Evolutionary conservation across 2,113 vertebrate species (phyloP).

Genomic region (Mungos mungo): DNA sequence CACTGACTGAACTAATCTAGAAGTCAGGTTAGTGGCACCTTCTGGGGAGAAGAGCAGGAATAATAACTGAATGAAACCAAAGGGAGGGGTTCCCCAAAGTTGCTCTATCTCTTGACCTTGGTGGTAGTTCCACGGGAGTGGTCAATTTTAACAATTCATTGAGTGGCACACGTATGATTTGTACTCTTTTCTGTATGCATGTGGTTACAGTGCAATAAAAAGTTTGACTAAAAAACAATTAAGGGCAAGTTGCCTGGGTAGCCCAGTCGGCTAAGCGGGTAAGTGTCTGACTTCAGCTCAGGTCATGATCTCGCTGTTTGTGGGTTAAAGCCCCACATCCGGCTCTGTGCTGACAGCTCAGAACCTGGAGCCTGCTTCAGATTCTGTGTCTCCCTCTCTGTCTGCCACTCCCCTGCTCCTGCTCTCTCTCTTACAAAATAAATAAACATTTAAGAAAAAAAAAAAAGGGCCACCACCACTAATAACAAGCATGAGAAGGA

Average conservation of each 20-base stretch:
- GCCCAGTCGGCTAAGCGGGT: too few species aligned
- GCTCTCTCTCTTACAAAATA: too few species aligned
- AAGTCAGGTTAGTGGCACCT: neutral
- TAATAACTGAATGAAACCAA: neutral
- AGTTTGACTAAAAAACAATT: neutral
- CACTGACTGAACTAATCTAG: neutral
- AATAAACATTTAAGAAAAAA: neutral
- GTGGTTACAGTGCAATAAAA: neutral
- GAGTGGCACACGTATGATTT: neutral
- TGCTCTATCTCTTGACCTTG: neutral
- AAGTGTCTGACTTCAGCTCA: too few species aligned
- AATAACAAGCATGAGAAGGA: neutral
- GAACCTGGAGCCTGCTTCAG: too few species aligned
- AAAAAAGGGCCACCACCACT: neutral
- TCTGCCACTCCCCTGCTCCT: too few species aligned
- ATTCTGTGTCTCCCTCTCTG: too few species aligned
- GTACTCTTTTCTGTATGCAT: neutral
- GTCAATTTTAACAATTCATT: neutral
- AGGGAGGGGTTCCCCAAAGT: neutral
- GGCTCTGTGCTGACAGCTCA: too few species aligned
- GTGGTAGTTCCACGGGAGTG: neutral
- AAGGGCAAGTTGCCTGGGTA: neutral
- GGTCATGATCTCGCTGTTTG: too few species aligned
- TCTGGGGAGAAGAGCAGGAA: neutral
- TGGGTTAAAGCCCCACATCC: too few species aligned